Evolutionary conservation across 2,113 vertebrate genomes (phyloP), one percentile per base, ranked within the genome.

Genomic region (Microcebus griseorufus): DNA sequence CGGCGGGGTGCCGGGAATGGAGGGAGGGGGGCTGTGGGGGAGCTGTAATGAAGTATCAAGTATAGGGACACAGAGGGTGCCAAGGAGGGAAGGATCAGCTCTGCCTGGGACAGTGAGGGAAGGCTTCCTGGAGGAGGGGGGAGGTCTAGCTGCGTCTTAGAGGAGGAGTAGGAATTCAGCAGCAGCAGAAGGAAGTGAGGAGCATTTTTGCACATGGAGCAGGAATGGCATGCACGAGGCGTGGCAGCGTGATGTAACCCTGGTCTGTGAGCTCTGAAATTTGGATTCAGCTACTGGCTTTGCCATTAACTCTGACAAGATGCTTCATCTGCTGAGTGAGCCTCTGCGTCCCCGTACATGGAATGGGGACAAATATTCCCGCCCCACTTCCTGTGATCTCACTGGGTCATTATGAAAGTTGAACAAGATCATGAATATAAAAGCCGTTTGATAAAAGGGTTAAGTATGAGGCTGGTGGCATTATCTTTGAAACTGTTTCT

Each of bases 401-500:
- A 53, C 0, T 86, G 67, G 48, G 37, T 78, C 55, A 65, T 64
- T 83, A 53, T 29, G 53, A 58, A 93, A 96, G 58, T 65, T 73
- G 17, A 67, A 85, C 73, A 85, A 29, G 42, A 32, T 39, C 12
- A n/a, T 78, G 8, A 29, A 70, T 88, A 53, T 25, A 82, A 90
- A 45, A 82, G 22, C 32, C 78, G 0, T 90, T 72, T 94, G 65
- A 37, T 72, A 80, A 62, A 79, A 23, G 39, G 51, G 69, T 84
- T 55, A 48, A 51, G 34, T 64, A 2, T 20, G 64, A 86, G 34
- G 13, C 73, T 1, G 5, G 48, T 58, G 42, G 25, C 13, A 25
- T n/a, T 58, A 58, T 48, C 23, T 69, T 37, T 94, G 34, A 95
- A 92, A 5, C 67, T 83, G 88, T 13, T 14, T 97, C 96, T 65